Base-by-base conservation (phyloP, 2,113 vertebrate genomes). In the Pelmatolapia mariae region DNA sequence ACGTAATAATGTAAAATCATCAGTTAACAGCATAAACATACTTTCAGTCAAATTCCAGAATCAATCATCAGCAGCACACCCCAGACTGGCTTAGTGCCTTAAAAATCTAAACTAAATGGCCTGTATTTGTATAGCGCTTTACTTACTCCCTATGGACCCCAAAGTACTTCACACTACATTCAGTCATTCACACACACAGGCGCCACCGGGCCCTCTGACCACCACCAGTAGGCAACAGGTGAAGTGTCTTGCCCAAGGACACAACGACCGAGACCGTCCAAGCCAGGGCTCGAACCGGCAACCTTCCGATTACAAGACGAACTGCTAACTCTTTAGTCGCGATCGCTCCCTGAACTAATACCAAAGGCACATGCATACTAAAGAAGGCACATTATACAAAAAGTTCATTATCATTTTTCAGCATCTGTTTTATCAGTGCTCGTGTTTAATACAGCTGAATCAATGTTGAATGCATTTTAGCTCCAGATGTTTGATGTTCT, bases 1-100 rank as follows among this genome's bases (percentile, higher is more conserved):
- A n/a, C 3, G 0, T 52, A 13, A 24, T 56, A 24, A 13, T 24
- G 22, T 2, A 24, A 0, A 24, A 24, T 56, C 22, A 56, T 13
- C 53, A 56, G 3, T 6, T 56, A 56, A 54, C 52, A 54, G 2
- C 53, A 56, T 24, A 24, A 24, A 56, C 22, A 24, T 24, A 56
- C 53, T 56, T 56, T 24, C 10, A 56, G 1, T 22, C 3, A 7
- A 56, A 56, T 56, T 56, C 22, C 53, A 56, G 22, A 1, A 56
- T 56, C 53, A 56, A 0, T 56, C 11, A 2, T 0, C 53, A 56
- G 6, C 53, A 54, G n/a, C 5, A 22, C 10, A 52, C 8, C 4
- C 8, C 18, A 52, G 18, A 52, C 52, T 22, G 10, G 5, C 52
- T 54, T 54, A 22, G 0, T 2, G 5, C n/a, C n/a, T 22, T 22